Evolutionary conservation across 2,888 invertebrate genomes (phyloP), one percentile per base, ranked within the genome.

Genomic region (Hermaeophaga mercurialis): DNA sequence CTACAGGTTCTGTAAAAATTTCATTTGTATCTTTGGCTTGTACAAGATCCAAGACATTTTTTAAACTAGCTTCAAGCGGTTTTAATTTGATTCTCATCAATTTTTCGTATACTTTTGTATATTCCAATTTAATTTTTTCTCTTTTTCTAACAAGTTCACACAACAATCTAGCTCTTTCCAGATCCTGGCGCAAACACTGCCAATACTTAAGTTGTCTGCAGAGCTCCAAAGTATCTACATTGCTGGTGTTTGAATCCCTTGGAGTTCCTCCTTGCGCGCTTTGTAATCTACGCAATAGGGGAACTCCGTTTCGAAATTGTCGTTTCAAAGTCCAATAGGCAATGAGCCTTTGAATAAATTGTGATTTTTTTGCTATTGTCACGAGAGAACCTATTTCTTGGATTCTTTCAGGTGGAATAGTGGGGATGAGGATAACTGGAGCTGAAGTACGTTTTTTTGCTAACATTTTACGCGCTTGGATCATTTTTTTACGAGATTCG

Each of bases 241-340:
- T 75, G 46, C 69, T 68, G 3, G 74, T 73, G 49, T 71, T 73
- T 0, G 74, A 73, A 56, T 76, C 75, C 14, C 75, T 64, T 4
- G 46, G 31, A 1, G 66, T 62, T 26, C 70, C 70, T 33, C 76
- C 76, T 64, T 77, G 77, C 7, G 76, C 73, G 62, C 86, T 87
- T 70, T 94, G 94, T 19, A 95, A 79, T 4, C 97, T 80, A 36
- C 97, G 79, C 56, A 99, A 78, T 56, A 99, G 80, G 0, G 99
- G 98, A 6, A 97, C 97, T 0, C 99, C 99, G 73, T 97, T 96
- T 45, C 98, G 80, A 61, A 91, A 90, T 73, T 96, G 94, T 1
- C 99, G 80, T 77, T 99, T 99, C 36, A 98, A 80, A 2, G 95
- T 97, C 99, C 99, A 99, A 74, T 97, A 99, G 0, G 95, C 92